A percentile compares a stretch with the other conserved stretches of the same genome.
Conservation (phyloP, 2,797 vertebrate species). For the Gadopsis marmoratus region DNA sequence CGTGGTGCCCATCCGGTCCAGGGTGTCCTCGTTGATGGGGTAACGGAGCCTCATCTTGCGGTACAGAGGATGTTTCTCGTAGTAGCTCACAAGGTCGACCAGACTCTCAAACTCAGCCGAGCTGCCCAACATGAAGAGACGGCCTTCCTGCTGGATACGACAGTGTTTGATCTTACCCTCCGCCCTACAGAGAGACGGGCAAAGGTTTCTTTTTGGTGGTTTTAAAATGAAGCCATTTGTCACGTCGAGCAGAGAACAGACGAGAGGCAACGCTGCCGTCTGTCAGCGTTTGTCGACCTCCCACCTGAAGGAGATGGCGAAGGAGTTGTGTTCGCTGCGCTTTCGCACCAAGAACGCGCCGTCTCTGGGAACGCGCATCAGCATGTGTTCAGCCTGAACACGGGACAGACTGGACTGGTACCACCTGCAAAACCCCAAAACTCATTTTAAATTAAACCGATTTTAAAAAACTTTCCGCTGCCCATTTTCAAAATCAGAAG, state of each 20-base stretch:
- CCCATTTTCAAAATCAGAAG: background rate
- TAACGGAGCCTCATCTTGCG: constrained; percentile 98
- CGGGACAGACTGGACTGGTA: constrained; percentile 93
- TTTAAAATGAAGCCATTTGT: background rate
- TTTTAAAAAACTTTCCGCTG: background rate
- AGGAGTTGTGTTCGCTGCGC: constrained; percentile 93
- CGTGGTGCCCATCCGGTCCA: constrained; percentile 96
- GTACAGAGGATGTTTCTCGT: constrained; percentile 95
- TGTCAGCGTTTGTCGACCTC: background rate
- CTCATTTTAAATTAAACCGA: background rate
- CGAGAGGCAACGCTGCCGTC: background rate
- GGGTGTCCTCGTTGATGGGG: constrained; percentile 96
- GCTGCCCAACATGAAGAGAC: constrained; percentile 92
- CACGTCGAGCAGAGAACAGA: background rate
- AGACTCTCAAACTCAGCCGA: constrained; percentile 96
- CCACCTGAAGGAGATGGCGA: constrained; percentile 97
- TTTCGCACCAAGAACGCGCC: constrained; percentile 96
- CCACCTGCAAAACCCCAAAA: constrained; percentile 86
- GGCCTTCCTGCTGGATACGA: constrained; percentile 95
- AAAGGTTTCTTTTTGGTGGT: background rate
- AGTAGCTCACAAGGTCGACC: constrained; percentile 95
- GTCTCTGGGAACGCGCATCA: constrained; percentile 96
- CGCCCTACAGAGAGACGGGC: constrained; percentile 79
- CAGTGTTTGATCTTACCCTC: constrained; percentile 99
- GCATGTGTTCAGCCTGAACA: constrained; percentile 95